A percentile compares a stretch with the other conserved stretches of the same genome.
These are phyloP conservation scores for Melanerpes aurifrons DNA, from an alignment of 2,113 vertebrate species.

Conservation along the genomic window DNA sequence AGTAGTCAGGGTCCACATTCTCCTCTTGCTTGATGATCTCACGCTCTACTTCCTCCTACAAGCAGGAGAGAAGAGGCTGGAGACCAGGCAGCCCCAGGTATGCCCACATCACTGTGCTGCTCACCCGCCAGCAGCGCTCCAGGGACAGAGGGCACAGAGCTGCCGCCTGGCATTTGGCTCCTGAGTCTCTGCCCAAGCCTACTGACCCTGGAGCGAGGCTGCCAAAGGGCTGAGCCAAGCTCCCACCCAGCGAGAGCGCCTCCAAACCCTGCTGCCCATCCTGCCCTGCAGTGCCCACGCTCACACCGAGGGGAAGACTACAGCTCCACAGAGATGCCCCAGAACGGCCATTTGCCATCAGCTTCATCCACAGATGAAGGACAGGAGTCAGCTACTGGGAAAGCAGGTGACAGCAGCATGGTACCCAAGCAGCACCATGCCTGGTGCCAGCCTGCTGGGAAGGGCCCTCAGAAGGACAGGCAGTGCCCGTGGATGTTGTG, in stretches of 20 bases:
- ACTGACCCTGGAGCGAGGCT: neutral
- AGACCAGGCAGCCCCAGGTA: neutral
- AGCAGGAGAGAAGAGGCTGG: neutral
- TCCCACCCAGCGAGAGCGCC: neutral
- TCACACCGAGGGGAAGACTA: neutral
- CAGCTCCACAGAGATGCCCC: neutral
- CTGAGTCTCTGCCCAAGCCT: neutral
- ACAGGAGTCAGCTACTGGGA: neutral
- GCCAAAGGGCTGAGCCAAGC: neutral
- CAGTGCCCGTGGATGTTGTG: rapidly evolving
- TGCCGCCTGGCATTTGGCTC: neutral
- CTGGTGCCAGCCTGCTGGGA: neutral
- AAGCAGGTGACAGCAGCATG: rapidly evolving
- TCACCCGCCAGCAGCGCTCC: neutral
- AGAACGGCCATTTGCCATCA: rapidly evolving
- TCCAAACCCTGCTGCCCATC: neutral
- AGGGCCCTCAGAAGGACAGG: neutral
- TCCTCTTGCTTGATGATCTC: slow-evolving; percentile 99
- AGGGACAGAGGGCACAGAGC: neutral
- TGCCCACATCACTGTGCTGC: neutral
- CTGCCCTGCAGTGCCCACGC: neutral
- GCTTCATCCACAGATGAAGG: neutral
- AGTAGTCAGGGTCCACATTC: slow-evolving; percentile 97
- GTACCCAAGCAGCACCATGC: neutral
- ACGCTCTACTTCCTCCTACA: slow-evolving; percentile 94